Evolutionary conservation across 64 coral and sea anemone species (phyloP), one percentile per base, ranked within the genome.

Genomic region (Acropora tenuis): DNA sequence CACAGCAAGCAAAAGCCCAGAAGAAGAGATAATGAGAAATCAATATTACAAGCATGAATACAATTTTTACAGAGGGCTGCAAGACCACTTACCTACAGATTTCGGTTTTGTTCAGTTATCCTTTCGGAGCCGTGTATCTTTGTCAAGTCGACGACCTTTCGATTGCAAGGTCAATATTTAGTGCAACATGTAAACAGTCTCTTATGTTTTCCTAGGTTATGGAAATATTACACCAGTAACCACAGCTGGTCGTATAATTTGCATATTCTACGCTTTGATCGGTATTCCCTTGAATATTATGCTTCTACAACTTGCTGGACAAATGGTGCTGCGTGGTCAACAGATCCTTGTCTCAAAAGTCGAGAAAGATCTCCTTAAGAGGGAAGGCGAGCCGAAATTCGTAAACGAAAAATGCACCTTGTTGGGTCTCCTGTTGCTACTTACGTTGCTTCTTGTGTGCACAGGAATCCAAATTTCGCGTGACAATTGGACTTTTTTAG

Each of bases 191-290:
- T 55, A 55, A 8, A 8, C 11, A 13, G 60, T 1, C 60, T 13
- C 16, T 63, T 79, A 57, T 60, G 44, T 7, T 77, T 65, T 77
- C 71, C 55, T 11, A 97, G 95, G 95, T 12, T 97, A 97, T 90
- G 95, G 95, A 12, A 79, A 90, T 45, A 88, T 97, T 12, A 94
- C 95, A 0, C 95, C 95, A 5, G 40, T 91, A 8, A 97, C 95
- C 48, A 43, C 46, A 46, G 88, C 44, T 47, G 92, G 95, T 10
- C 78, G 80, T 6, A 46, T 90, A 1, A 80, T 97, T 79, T 97
- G 95, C 43, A 90, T 97, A 8, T 69, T 97, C 8, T 97, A 88
- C 69, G 91, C 95, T 18, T 73, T 97, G 5, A 94, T 97, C 48
- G 95, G 95, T 0, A 97, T 97, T 53, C 95, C 95, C 3, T 48